Conservation (phyloP, 1,140 invertebrate species). For the Trialeurodes vaporariorum region DNA sequence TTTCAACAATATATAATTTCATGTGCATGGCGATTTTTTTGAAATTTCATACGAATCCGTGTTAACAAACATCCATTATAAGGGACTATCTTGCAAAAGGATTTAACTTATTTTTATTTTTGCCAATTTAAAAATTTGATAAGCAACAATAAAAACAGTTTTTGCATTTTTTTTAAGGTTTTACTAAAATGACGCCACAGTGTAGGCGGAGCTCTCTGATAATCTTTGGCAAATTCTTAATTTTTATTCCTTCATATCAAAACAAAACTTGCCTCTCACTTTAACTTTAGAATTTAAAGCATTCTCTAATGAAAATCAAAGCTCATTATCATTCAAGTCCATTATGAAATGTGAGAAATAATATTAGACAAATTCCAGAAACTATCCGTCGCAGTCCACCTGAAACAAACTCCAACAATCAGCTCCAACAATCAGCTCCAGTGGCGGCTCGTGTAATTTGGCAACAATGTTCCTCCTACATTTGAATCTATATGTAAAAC, state of each 20-base stretch:
- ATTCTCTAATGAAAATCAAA: too few species aligned
- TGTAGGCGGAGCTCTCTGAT: not conserved
- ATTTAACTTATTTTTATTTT: not conserved
- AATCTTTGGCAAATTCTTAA: too few species aligned
- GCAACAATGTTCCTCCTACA: too few species aligned
- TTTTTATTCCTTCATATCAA: not conserved
- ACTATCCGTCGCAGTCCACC: not conserved
- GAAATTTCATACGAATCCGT: too few species aligned
- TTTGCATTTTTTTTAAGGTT: not conserved
- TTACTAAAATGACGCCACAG: not conserved
- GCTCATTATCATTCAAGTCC: too few species aligned
- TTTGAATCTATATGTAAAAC: too few species aligned
- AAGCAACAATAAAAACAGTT: not conserved
- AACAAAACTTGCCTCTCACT: not conserved
- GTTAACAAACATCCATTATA: constrained; percentile 14
- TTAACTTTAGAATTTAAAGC: too few species aligned
- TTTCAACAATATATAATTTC: constrained; percentile 7
- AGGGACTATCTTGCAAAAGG: constrained; percentile 6
- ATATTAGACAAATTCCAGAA: too few species aligned
- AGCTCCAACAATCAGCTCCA: not conserved
- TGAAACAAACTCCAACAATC: not conserved
- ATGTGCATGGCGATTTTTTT: too few species aligned
- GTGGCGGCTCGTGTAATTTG: too few species aligned
- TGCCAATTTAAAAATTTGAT: too few species aligned
- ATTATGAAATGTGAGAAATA: too few species aligned